These are phyloP conservation scores for Apaloderma vittatum DNA, from an alignment of 2,113 vertebrate species.

Conservation along the genomic window DNA sequence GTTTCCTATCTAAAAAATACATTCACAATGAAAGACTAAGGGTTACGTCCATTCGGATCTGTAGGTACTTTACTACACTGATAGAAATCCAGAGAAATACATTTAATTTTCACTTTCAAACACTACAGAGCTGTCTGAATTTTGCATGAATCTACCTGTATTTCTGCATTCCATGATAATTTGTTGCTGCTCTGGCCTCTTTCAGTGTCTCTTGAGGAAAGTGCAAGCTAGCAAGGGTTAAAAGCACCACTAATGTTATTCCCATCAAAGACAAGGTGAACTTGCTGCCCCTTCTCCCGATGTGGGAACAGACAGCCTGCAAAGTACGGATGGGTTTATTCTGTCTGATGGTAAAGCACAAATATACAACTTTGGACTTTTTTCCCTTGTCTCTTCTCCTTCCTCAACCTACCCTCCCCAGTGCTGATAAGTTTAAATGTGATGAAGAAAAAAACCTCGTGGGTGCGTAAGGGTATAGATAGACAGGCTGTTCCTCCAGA, in stretches of 20 bases:
- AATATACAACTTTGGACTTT: neutral
- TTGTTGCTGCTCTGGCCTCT: neutral
- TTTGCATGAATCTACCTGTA: neutral
- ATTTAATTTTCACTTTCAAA: neutral
- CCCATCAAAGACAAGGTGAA: neutral
- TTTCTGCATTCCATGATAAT: neutral
- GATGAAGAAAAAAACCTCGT: neutral
- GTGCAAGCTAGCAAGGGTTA: neutral
- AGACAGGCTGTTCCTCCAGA: neutral
- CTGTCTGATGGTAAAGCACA: neutral
- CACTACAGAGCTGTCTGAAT: neutral
- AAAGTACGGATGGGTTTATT: neutral
- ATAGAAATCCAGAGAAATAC: neutral
- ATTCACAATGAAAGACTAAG: neutral
- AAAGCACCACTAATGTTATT: neutral
- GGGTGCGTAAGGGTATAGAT: neutral
- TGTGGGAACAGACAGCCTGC: neutral
- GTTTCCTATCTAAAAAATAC: neutral
- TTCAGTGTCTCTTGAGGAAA: neutral
- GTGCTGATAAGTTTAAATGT: neutral
- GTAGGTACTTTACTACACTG: neutral
- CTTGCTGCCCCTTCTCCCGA: rapidly evolving
- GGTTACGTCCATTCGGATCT: neutral
- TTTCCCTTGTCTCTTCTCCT: neutral
- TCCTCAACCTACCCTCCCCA: neutral